A percentile compares a stretch with the other conserved stretches of the same genome.
These are phyloP conservation scores for Mythimna vitellina DNA, from an alignment of 2,888 invertebrate genomes.

Conservation along the genomic window DNA sequence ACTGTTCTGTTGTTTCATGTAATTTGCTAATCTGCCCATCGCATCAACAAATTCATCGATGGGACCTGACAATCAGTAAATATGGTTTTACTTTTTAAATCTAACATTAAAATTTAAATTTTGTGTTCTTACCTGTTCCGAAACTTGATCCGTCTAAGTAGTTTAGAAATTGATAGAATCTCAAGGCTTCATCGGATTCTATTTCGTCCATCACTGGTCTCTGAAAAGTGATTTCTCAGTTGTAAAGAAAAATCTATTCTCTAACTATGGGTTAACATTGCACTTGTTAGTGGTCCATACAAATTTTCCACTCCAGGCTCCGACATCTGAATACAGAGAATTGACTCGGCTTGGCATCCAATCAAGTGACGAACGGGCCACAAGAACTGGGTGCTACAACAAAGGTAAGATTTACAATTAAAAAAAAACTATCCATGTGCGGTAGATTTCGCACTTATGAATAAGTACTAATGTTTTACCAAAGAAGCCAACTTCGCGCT, in stretches of 20 bases:
- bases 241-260: not conserved
- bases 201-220: conserved; percentile 89
- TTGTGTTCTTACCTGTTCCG: conserved; percentile 79
- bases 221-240: conserved; percentile 67
- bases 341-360: conserved; percentile 89
- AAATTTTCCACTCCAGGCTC: conserved; percentile 89
- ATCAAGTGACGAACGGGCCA: conserved; percentile 85
- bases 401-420: not conserved
- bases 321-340: conserved; percentile 87
- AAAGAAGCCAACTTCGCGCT: conserved; percentile 52
- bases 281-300: conserved; percentile 64
- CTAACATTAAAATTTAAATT: not conserved
- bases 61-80: conserved; percentile 74
- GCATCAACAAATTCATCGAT: conserved; percentile 88
- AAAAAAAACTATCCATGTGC: conserved; percentile 1
- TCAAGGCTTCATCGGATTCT: conserved; percentile 87
- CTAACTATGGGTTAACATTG: not conserved
- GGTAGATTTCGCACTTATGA: too few species aligned
- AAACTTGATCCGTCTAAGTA: conserved; percentile 88
- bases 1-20: conserved; percentile 87
- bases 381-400: conserved; percentile 84
- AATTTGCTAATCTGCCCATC: conserved; percentile 81
- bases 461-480: conserved; percentile 54
- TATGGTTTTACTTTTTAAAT: not conserved
- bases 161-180: conserved; percentile 87